Base-by-base conservation (phyloP, 2,888 invertebrate species). In the Drosophila niveifrons region DNA sequence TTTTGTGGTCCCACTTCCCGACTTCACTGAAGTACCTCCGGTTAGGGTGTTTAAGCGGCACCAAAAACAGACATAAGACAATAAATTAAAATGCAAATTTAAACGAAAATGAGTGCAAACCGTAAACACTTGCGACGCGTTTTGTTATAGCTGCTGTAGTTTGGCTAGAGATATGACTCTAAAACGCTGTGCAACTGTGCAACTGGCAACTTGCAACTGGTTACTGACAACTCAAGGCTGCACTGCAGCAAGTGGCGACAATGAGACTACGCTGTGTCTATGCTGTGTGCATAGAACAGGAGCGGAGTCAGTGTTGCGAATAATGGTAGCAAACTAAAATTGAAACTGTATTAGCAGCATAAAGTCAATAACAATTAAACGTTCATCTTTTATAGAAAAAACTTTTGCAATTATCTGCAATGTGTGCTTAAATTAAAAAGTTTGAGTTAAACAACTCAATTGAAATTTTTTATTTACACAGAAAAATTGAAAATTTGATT, bases 71-170 rank as follows among this genome's bases (percentile, higher is more conserved):
- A 56, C 23, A 29, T 9, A 61, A 67, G 34, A 62, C 78, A 88
- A 74, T 75, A 80, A 85, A 82, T 83, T 73, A 73, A 86, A 86
- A 86, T 89, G 89, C 87, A 88, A 89, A 86, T 86, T 89, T 73
- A 29, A 77, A 79, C 47, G 66, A 75, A 78, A 88, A 77, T 70
- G 65, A 78, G 71, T 70, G 85, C 72, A 74, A 76, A 72, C 66
- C 85, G 58, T 68, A 74, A 81, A 69, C 77, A 72, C 64, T 82
- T 61, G 66, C 53, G 31, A 61, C 34, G 48, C 34, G 48, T 31
- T 15, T 9, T 28, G 58, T 31, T 47, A 47, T n/a, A n/a, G n/a
- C n/a, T n/a, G 43, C 47, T 61, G 74, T 57, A 69, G 39, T 59
- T 39, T 50, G 31, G 34, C 36, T 48, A 44, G 46, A 65, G 78